phyloP scores from a whole-genome alignment of 1,140 invertebrate species.

The Arion vulgaris region DNA sequence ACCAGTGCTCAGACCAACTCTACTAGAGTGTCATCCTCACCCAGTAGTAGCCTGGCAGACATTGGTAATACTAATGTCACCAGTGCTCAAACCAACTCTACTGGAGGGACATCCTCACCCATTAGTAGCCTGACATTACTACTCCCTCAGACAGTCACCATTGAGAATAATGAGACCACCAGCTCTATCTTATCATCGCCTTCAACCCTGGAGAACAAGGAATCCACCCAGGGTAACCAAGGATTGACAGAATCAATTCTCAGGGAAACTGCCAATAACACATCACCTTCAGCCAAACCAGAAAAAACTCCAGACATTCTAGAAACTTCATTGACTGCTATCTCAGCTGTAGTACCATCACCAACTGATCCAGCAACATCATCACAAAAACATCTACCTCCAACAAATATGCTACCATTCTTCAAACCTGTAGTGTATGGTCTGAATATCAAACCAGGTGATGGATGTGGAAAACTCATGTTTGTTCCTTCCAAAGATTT shows the following conservation, averaged over 20 bases:
- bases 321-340: neutral
- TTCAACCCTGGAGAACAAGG: neutral
- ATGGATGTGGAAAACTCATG: constrained; percentile 15
- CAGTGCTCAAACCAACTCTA: too few relatives aligned
- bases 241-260: neutral
- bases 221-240: neutral
- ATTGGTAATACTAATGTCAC: neutral
- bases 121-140: neutral
- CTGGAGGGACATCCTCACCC: too few relatives aligned
- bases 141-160: neutral
- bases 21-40: neutral
- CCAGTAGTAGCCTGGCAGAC: too few relatives aligned
- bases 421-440: constrained; percentile 16
- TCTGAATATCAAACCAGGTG: constrained; percentile 1
- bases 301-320: neutral
- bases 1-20: neutral
- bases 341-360: neutral
- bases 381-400: neutral
- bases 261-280: neutral
- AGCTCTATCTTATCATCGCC: neutral
- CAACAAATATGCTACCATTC: too few relatives aligned
- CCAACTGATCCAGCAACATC: neutral
- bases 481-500: neutral
- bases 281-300: neutral
- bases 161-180: neutral